Percentiles rank a stretch among this genome's conserved stretches.
These are phyloP conservation scores for Motacilla alba DNA, from an alignment of 2,113 vertebrate genomes.

Conservation along the genomic window DNA sequence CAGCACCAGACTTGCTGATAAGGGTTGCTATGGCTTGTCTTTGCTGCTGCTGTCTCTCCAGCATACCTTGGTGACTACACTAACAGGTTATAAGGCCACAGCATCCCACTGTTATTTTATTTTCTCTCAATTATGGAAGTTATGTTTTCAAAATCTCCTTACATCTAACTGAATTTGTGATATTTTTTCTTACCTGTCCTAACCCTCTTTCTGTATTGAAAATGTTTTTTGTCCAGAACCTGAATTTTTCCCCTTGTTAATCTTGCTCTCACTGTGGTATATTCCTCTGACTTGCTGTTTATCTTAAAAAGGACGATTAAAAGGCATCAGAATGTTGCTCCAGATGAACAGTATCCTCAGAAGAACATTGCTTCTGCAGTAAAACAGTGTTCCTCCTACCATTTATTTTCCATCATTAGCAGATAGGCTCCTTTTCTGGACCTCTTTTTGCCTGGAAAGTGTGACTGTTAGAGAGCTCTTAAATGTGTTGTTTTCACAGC, in stretches of 20 bases:
- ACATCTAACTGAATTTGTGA: background rate
- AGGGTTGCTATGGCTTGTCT: background rate
- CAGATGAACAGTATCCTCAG: background rate
- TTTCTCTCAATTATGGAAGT: background rate
- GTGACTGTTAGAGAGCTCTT: background rate
- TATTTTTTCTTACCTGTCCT: background rate
- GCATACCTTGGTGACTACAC: background rate
- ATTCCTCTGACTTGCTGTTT: background rate
- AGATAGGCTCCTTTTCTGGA: background rate
- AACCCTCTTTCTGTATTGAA: background rate
- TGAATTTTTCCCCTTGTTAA: background rate
- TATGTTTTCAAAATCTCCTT: background rate
- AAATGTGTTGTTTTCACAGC: background rate
- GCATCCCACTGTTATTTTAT: background rate
- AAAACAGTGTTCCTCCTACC: background rate
- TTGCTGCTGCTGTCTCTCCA: background rate
- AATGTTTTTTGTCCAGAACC: background rate
- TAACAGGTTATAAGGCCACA: background rate
- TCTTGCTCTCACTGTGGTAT: background rate
- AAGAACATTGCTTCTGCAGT: background rate
- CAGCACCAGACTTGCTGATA: background rate
- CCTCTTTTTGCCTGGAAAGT: background rate
- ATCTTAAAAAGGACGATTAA: background rate
- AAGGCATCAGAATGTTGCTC: background rate
- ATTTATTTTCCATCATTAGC: background rate